Evolutionary conservation across 2,797 vertebrate species (phyloP).

Genomic region (Salarias fasciatus): DNA sequence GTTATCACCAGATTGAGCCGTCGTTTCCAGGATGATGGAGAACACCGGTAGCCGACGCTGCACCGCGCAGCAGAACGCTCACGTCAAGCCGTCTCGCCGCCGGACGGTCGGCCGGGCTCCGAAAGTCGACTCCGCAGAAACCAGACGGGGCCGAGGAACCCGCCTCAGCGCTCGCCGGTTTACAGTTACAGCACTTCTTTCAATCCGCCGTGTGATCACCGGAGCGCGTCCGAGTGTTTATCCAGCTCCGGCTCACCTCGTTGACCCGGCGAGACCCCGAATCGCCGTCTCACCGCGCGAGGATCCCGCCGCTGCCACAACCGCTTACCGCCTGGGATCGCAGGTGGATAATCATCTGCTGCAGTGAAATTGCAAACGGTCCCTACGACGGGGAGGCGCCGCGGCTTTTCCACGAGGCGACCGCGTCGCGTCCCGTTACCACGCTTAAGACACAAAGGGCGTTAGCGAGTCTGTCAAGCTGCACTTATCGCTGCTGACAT

Average conservation of each 20-base stretch:
- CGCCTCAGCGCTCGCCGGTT: background rate
- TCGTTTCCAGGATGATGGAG: too few species aligned
- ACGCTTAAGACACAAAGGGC: slow-evolving; percentile 8
- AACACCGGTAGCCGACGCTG: too few species aligned
- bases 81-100: too few species aligned
- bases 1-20: too few species aligned
- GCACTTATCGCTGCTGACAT: slow-evolving; percentile 64
- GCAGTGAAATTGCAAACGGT: slow-evolving; percentile 16
- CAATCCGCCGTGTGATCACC: background rate
- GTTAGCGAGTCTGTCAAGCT: slow-evolving; percentile 47
- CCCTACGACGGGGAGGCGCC: slow-evolving; percentile 14
- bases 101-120: too few species aligned
- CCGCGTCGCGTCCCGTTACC: slow-evolving; percentile 17
- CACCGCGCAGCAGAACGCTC: too few species aligned
- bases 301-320: background rate
- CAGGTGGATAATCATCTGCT: slow-evolving; percentile 27
- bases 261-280: slow-evolving; percentile 12
- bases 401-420: slow-evolving; percentile 12
- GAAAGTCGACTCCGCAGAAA: too few species aligned
- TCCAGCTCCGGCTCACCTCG: slow-evolving; percentile 6
- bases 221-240: slow-evolving; percentile 8
- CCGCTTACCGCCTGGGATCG: slow-evolving; percentile 13
- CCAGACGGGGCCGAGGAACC: too few species aligned
- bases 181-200: background rate
- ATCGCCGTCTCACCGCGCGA: background rate